Conservation (phyloP, 2,888 invertebrate genomes). For the Standfussiana lucernea region DNA sequence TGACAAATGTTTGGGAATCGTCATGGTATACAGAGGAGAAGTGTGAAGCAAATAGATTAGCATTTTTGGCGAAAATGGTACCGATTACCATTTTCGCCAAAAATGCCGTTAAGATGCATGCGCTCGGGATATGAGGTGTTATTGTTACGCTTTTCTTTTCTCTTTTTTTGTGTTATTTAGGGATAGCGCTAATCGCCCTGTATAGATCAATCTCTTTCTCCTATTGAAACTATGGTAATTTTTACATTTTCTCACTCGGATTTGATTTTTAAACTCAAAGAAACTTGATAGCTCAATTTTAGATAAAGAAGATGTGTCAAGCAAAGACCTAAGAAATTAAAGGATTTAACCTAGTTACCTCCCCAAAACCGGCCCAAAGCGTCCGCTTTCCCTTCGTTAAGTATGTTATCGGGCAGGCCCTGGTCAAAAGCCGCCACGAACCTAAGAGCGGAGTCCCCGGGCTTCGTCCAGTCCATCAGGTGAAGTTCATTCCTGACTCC, state of each 20-base stretch:
- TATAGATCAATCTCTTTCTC: not conserved
- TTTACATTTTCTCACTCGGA: not conserved
- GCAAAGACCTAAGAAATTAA: not conserved
- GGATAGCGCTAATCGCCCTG: not conserved
- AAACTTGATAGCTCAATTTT: not conserved
- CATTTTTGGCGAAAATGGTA: too few species aligned
- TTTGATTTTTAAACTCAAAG: not conserved
- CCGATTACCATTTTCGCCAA: too few species aligned
- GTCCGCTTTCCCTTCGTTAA: constrained; percentile 91
- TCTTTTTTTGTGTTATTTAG: too few species aligned
- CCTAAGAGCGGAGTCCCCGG: constrained; percentile 68
- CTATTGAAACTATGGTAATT: not conserved
- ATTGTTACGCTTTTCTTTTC: too few species aligned
- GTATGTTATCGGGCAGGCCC: constrained; percentile 74
- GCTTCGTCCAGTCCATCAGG: constrained; percentile 78
- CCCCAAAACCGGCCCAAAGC: constrained; percentile 88
- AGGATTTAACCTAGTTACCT: constrained; percentile 38
- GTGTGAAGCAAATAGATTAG: too few species aligned
- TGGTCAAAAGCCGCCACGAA: constrained; percentile 65
- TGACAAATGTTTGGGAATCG: too few species aligned
- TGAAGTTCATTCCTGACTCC: constrained; percentile 78
- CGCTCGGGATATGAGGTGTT: too few species aligned
- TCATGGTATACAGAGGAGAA: too few species aligned
- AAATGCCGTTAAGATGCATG: too few species aligned
- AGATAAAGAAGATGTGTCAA: not conserved